Evolutionary conservation across 2,113 vertebrate species (phyloP), one percentile per base, ranked within the genome.

Genomic region (Neomonachus schauinslandi): DNA sequence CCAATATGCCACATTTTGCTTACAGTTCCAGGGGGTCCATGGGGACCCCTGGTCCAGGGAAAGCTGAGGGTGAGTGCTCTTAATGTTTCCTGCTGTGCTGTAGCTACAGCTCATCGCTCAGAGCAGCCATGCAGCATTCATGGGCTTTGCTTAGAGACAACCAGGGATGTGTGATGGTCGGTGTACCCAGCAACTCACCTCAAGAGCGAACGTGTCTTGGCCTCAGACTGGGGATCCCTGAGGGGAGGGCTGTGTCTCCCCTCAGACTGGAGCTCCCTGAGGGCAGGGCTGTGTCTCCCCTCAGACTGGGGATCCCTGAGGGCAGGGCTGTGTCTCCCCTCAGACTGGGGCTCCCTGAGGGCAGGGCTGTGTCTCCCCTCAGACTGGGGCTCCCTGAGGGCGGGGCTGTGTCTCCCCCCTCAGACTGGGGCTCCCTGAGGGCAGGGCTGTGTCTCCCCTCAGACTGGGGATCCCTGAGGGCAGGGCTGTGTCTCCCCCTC

Each of bases 41-140:
- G 26, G 39, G 76, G 55, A 69, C 21, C 55, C 26, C 67, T 57
- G 33, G 42, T 19, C 16, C 36, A 28, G 36, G 13, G 33, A 36
- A 28, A 26, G 63, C 61, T 28, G 15, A 72, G 15, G 16, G 42
- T 1, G 1, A 21, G 22, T 1, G 16, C 10, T 65, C 51, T 15
- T 26, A 4, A 7, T 2, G 33, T 18, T 51, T 36, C n/a, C 59
- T 57, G 18, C 63, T 72, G 1, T 11, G 7, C 18, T 4, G 16
- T 13, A 49, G 79, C 59, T 42, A 76, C 49, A 14, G 67, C 46
- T 9, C 8, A 4, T 21, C 49, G 87, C 61, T 80, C 11, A 1
- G 55, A 0, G 11, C 6, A 1, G 36, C 36, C 4, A 0, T 4
- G 59, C 3, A 53, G 18, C 31, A 26, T 4, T 42, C 4, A 7